phyloP scores from a whole-genome alignment of 2,113 vertebrate species.

The Pseudopipra pipra region DNA sequence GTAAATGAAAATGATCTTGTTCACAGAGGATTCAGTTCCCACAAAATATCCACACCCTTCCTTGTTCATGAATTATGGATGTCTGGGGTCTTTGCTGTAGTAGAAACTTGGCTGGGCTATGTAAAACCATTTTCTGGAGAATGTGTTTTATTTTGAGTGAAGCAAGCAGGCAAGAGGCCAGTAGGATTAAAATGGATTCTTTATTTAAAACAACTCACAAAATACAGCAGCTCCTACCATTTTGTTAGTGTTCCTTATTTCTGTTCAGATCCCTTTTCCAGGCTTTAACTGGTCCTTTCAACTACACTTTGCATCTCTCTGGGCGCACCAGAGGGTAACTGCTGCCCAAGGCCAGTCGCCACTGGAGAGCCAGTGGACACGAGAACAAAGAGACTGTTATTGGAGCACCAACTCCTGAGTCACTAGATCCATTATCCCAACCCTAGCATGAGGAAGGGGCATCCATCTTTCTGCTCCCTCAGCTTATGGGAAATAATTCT shows the following conservation, averaged over 20 bases:
- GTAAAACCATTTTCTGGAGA: constrained; percentile 47
- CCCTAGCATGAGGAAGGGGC: background rate
- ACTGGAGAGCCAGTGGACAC: accelerated
- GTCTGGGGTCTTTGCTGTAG: constrained; percentile 29
- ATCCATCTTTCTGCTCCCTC: constrained; percentile 36
- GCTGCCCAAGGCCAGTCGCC: background rate
- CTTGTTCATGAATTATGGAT: constrained; percentile 63
- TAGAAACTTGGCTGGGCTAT: constrained; percentile 60
- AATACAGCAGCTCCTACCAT: constrained; percentile 26
- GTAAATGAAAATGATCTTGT: constrained; percentile 59
- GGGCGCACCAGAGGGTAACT: background rate
- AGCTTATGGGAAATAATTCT: constrained; percentile 11
- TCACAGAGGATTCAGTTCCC: constrained; percentile 26
- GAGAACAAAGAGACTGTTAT: constrained; percentile 45
- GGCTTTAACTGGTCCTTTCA: background rate
- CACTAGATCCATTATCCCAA: constrained; percentile 26
- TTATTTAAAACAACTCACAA: constrained; percentile 57
- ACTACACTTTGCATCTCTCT: background rate
- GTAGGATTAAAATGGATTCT: constrained; percentile 55
- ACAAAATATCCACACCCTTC: constrained; percentile 59
- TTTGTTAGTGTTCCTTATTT: background rate
- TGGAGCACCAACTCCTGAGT: background rate
- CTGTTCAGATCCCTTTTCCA: constrained; percentile 3
- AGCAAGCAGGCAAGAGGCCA: constrained; percentile 53
- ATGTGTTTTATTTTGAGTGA: constrained; percentile 56